Percentiles rank a stretch among this genome's conserved stretches.
phyloP scores from a whole-genome alignment of 2,888 invertebrate genomes.

The Hoplodrina ambigua region DNA sequence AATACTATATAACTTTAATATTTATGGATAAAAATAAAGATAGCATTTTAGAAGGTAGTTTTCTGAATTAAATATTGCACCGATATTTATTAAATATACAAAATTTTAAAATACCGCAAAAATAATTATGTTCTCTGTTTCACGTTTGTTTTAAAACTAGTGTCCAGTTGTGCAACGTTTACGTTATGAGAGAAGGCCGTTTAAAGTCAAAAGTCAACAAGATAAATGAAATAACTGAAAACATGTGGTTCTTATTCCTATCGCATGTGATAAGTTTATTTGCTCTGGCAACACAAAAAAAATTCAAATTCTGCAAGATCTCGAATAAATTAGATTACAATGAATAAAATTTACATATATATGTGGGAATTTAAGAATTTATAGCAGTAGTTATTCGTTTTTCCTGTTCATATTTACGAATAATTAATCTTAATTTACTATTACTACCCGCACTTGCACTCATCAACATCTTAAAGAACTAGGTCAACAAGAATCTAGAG shows the following conservation, averaged over 20 bases:
- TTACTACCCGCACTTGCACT: too few relatives aligned
- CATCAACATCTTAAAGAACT: too few relatives aligned
- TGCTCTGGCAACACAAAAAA: slow-evolving; percentile 48
- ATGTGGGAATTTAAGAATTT: too few relatives aligned
- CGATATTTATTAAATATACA: background rate
- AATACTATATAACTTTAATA: too few relatives aligned
- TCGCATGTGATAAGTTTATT: slow-evolving; percentile 49
- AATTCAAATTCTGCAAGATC: background rate
- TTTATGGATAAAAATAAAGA: too few relatives aligned
- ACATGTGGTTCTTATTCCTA: slow-evolving; percentile 32
- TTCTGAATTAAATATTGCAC: background rate
- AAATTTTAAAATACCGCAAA: background rate
- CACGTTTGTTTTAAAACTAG: slow-evolving; percentile 52
- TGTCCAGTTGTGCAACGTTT: slow-evolving; percentile 28
- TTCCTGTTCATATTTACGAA: too few relatives aligned
- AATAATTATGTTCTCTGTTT: slow-evolving; percentile 24
- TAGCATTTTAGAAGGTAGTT: background rate
- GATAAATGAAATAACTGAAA: slow-evolving; percentile 69
- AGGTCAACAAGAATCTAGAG: too few relatives aligned
- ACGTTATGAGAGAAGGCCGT: slow-evolving; percentile 60
- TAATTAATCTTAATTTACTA: too few relatives aligned
- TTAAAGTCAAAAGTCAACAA: slow-evolving; percentile 82
- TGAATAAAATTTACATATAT: too few relatives aligned
- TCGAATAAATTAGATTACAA: background rate
- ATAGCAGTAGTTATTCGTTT: too few relatives aligned